These are phyloP conservation scores for Stegophylla sp. DNA, from an alignment of 2,888 invertebrate species.

Conservation along the genomic window DNA sequence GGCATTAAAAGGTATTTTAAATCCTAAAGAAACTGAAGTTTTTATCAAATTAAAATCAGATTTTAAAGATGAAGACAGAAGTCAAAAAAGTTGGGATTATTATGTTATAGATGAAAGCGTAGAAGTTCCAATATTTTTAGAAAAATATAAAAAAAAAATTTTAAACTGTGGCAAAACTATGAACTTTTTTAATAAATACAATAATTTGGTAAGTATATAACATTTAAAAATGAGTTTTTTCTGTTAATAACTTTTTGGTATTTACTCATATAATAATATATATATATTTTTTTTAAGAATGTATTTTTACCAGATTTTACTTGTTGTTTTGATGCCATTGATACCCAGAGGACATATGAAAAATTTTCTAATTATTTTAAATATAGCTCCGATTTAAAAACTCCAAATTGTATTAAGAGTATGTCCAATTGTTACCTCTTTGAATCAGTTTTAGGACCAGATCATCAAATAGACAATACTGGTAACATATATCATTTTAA, in stretches of 20 bases:
- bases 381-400: not conserved
- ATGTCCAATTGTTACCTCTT: slow-evolving; percentile 44
- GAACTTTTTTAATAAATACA: slow-evolving; percentile 45
- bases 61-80: slow-evolving; percentile 22
- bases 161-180: slow-evolving; percentile 46
- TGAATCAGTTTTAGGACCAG: not conserved
- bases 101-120: slow-evolving; percentile 35
- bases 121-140: slow-evolving; percentile 42
- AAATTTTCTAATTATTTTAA: slow-evolving; percentile 31
- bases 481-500: slow-evolving; percentile 30
- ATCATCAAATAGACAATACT: slow-evolving; percentile 6
- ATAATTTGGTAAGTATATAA: slow-evolving; percentile 28
- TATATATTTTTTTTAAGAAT: slow-evolving; percentile 25
- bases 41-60: slow-evolving; percentile 42
- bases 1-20: slow-evolving; percentile 39
- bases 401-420: slow-evolving; percentile 28
- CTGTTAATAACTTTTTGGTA: not conserved
- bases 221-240: not conserved
- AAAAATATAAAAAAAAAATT: slow-evolving; percentile 36
- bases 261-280: too few species aligned
- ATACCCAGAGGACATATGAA: slow-evolving; percentile 35
- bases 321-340: slow-evolving; percentile 44
- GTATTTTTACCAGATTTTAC: slow-evolving; percentile 28
- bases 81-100: slow-evolving; percentile 8
- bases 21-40: slow-evolving; percentile 12